Conservation (phyloP, 2,797 vertebrate genomes). For the Mionectes olivaceus region DNA sequence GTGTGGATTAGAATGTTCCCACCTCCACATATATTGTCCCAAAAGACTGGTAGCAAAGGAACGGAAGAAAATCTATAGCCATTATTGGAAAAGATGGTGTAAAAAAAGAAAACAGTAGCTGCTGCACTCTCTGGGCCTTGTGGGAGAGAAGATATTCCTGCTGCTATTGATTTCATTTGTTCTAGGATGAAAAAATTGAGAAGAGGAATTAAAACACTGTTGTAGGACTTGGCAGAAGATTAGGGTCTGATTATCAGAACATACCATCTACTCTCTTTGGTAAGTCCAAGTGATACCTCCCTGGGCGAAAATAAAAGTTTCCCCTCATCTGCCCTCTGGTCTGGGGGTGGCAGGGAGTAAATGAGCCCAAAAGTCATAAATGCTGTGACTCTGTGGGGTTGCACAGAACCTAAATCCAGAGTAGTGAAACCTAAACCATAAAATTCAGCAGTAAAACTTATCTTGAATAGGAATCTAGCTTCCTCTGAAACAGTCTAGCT, state of each 20-base stretch:
- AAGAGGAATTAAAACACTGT: neutral
- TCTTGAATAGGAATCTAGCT: neutral
- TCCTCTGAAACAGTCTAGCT: neutral
- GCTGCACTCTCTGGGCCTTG: neutral
- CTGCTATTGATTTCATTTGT: neutral
- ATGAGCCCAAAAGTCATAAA: neutral
- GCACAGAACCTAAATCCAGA: fast-evolving
- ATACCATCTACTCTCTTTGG: neutral
- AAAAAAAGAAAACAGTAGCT: neutral
- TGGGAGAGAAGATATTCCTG: neutral
- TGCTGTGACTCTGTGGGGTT: neutral
- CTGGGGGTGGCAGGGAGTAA: neutral
- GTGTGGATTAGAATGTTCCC: conserved; percentile 8
- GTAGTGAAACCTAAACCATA: neutral
- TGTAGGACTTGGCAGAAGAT: neutral
- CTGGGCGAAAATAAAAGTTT: neutral
- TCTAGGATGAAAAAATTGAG: neutral
- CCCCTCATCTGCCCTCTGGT: neutral
- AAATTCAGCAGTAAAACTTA: neutral
- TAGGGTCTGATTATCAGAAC: neutral
- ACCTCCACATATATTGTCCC: neutral
- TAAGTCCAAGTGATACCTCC: neutral
- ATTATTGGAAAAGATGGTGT: neutral
- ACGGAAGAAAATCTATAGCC: neutral
- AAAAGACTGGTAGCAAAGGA: neutral